These are phyloP conservation scores for Hyposoter didymator DNA, from an alignment of 2,888 invertebrate species.

Conservation along the genomic window DNA sequence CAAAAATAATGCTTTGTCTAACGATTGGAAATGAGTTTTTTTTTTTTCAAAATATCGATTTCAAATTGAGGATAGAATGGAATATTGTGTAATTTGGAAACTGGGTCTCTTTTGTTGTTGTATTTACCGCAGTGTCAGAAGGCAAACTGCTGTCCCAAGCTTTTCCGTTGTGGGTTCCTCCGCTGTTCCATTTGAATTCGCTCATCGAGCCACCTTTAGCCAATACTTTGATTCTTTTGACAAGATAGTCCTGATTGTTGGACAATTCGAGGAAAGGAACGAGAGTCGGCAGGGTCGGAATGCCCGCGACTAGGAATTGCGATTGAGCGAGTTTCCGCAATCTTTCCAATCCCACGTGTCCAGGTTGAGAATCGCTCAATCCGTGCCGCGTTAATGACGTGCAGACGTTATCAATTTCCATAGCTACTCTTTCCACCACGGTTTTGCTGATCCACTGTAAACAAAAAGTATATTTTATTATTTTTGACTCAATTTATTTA, in stretches of 20 bases:
- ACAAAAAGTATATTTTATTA: neutral
- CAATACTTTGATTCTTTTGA: constrained; percentile 91
- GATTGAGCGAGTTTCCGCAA: constrained; percentile 90
- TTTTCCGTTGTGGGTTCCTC: constrained; percentile 89
- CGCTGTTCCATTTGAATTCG: constrained; percentile 95
- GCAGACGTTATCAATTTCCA: constrained; percentile 91
- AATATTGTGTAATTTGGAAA: neutral
- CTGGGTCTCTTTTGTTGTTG: neutral
- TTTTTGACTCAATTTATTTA: too few species aligned
- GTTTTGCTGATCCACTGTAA: constrained; percentile 94
- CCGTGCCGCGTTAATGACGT: constrained; percentile 89
- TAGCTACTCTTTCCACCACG: constrained; percentile 90
- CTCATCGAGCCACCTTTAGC: constrained; percentile 94
- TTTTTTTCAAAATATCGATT: neutral
- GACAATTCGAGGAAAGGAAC: constrained; percentile 93
- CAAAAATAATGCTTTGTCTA: too few species aligned
- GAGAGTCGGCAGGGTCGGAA: constrained; percentile 87
- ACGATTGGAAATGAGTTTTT: neutral
- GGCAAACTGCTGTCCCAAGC: constrained; percentile 93
- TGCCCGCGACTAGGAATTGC: constrained; percentile 84
- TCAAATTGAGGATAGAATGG: neutral
- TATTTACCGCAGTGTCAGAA: constrained; percentile 92
- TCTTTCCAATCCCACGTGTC: constrained; percentile 89
- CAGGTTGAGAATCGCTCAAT: constrained; percentile 88
- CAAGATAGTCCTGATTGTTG: constrained; percentile 94